phyloP scores from a whole-genome alignment of 1,140 invertebrate species.

The Heliconius melpomene region DNA sequence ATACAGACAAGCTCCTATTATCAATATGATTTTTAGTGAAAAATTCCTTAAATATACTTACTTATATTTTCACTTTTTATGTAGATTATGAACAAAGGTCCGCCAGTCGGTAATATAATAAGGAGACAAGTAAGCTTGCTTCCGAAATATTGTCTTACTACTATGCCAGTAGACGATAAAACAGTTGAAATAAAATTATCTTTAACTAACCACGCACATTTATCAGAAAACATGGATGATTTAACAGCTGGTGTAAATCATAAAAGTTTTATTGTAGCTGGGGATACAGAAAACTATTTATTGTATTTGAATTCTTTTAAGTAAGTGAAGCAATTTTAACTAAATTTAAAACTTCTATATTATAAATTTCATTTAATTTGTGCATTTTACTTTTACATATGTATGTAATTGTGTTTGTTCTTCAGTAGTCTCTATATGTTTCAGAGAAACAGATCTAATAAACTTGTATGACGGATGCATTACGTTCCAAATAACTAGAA shows the following conservation, averaged over 20 bases:
- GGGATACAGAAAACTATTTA: conserved; percentile 79
- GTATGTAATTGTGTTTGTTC: no score
- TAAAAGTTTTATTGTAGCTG: conserved; percentile 73
- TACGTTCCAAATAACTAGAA: conserved; percentile 59
- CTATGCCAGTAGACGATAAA: conserved; percentile 53
- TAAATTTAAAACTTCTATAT: not conserved
- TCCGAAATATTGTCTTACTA: conserved; percentile 66
- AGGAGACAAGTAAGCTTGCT: conserved; percentile 73
- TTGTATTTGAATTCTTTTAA: conserved; percentile 61
- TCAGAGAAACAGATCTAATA: conserved; percentile 70
- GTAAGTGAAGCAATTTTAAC: conserved; percentile 46
- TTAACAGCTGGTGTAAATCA: conserved; percentile 68
- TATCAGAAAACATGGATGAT: conserved; percentile 61
- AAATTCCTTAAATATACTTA: no score
- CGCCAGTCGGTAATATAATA: conserved; percentile 71
- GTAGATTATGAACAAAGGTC: conserved; percentile 78
- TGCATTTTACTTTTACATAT: not conserved
- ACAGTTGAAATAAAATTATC: conserved; percentile 53
- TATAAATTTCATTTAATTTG: no score
- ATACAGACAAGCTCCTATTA: no score
- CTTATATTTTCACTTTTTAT: not conserved
- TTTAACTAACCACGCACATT: conserved; percentile 62
- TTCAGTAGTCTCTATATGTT: not conserved
- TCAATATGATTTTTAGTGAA: no score
- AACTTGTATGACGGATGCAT: conserved; percentile 64